Evolutionary conservation across 2,113 vertebrate species (phyloP), one percentile per base, ranked within the genome.

Genomic region (Microcebus ravelobensis): DNA sequence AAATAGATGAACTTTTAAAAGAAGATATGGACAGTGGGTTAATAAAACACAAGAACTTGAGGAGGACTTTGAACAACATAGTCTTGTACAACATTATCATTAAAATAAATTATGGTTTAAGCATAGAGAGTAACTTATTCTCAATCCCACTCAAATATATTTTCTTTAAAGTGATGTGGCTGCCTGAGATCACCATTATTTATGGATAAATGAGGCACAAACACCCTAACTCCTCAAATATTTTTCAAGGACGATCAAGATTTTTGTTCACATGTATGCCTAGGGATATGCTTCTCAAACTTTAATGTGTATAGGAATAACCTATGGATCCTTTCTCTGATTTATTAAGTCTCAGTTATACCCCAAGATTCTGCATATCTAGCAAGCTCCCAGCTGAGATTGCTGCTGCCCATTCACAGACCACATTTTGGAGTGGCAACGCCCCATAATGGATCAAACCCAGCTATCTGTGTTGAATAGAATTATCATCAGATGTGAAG

Each of bases 1-100:
- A 68, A 89, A 95, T n/a, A 81, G 27, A 84, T 45, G 86, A 95
- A 84, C n/a, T 87, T 94, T 96, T 63, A 14, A 89, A 91, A 71
- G 63, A 42, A 89, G 14, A 67, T 83, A 36, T 86, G 81, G n/a
- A 61, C 89, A 83, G 36, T 81, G 11, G 29, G 61, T 95, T 42
- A 95, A 96, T 82, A 88, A 97, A 90, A 83, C 17, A 1, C 25
- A 73, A 63, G 65, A 97, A 57, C 23, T 68, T 31, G 6, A 13
- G 23, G 5, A 80, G 55, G 15, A 89, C n/a, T 91, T 87, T 39
- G 48, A 45, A 1, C 3, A 61, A 83, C 57, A 29, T 29, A 29
- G 34, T 59, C 81, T 87, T 85, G 5, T 36, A 68, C 77, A 25
- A 71, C 87, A 82, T 92, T 34, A 27, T 70, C 3, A 25, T 31